Evolutionary conservation across 2,797 vertebrate genomes (phyloP).

Genomic region (Halcyon leucocephala): DNA sequence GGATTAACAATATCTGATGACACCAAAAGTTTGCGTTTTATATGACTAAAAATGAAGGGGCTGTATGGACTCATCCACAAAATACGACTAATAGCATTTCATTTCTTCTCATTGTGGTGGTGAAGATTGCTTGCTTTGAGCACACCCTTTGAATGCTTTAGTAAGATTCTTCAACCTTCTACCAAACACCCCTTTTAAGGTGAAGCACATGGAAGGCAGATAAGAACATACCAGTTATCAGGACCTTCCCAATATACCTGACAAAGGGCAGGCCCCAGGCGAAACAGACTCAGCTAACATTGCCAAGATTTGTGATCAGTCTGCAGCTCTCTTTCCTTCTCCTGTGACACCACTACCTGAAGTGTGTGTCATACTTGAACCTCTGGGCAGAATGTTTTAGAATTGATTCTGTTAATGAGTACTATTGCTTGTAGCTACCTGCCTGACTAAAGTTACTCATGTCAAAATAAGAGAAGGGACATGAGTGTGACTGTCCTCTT

Average conservation of each 20-base stretch:
- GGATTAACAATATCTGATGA: neutral
- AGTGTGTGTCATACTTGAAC: neutral
- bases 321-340: neutral
- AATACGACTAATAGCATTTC: neutral
- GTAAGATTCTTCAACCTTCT: neutral
- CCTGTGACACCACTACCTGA: neutral
- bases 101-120: neutral
- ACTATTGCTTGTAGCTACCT: neutral
- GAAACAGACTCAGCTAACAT: rapidly evolving
- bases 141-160: neutral
- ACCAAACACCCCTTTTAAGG: neutral
- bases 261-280: neutral
- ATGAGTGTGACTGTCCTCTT: neutral
- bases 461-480: neutral
- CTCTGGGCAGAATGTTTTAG: neutral
- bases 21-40: neutral
- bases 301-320: neutral
- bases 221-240: neutral
- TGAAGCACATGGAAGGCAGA: neutral
- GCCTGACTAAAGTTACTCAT: neutral
- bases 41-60: neutral
- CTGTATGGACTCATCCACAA: neutral
- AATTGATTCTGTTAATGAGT: neutral
- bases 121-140: neutral
- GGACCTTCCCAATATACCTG: neutral